A percentile compares a stretch with the other conserved stretches of the same genome.
Conservation (phyloP, 2,888 invertebrate genomes). For the Phyllotreta cruciferae region DNA sequence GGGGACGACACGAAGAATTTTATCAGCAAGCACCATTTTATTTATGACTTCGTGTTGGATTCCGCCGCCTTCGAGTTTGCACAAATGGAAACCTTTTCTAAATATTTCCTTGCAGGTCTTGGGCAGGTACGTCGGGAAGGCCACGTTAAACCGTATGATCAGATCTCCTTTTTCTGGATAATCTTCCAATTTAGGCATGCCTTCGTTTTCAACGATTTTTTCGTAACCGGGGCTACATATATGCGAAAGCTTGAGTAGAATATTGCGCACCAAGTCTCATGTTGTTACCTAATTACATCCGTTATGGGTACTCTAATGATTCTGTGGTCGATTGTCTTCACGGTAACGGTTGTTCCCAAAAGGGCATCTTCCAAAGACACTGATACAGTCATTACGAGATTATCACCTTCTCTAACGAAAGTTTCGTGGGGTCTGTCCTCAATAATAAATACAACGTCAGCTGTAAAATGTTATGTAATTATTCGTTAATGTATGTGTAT, state of each 20-base stretch:
- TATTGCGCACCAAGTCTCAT: too few species aligned
- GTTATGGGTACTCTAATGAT: slow-evolving; percentile 72
- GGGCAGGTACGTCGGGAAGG: slow-evolving; percentile 65
- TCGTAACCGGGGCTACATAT: slow-evolving; percentile 67
- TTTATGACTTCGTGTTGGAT: slow-evolving; percentile 57
- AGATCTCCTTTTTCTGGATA: slow-evolving; percentile 72
- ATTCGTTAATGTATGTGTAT: too few species aligned
- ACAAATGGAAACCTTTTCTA: slow-evolving; percentile 55
- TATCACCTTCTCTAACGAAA: slow-evolving; percentile 71
- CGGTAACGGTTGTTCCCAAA: slow-evolving; percentile 70
- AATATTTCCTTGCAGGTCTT: slow-evolving; percentile 60
- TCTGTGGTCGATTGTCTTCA: slow-evolving; percentile 75
- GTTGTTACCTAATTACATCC: slow-evolving; percentile 69
- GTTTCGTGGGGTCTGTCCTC: slow-evolving; percentile 74
- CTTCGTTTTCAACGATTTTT: slow-evolving; percentile 75
- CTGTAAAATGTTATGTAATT: slow-evolving; percentile 56
- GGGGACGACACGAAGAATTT: slow-evolving; percentile 58
- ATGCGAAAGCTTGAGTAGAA: slow-evolving; percentile 2
- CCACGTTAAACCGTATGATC: slow-evolving; percentile 70
- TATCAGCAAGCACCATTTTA: slow-evolving; percentile 59
- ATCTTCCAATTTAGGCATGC: slow-evolving; percentile 72
- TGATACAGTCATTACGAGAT: slow-evolving; percentile 68
- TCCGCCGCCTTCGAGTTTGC: slow-evolving; percentile 53
- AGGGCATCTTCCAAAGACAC: slow-evolving; percentile 75
- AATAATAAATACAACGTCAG: slow-evolving; percentile 77